Conservation (phyloP, 2,888 invertebrate species). For the Palloptera scutellata region DNA sequence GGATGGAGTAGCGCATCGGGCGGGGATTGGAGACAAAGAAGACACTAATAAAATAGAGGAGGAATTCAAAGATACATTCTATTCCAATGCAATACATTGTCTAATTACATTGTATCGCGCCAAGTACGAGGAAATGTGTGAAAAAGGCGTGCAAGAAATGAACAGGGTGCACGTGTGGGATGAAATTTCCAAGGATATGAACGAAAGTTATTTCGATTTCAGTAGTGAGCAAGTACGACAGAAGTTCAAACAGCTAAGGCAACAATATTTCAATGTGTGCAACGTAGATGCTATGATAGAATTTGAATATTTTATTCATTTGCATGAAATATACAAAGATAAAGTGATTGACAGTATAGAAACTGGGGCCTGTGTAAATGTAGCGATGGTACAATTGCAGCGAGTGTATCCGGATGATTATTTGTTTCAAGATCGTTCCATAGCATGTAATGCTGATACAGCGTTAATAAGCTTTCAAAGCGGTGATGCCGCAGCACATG, state of each 20-base stretch:
- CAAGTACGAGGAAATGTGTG: constrained; percentile 33
- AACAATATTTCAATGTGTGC: constrained; percentile 37
- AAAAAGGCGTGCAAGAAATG: constrained; percentile 11
- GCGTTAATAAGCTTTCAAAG: neutral
- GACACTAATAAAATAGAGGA: neutral
- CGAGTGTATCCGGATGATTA: too few species aligned
- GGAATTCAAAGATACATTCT: constrained; percentile 38
- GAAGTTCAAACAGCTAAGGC: constrained; percentile 35
- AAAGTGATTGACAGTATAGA: constrained; percentile 21
- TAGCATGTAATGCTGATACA: constrained; percentile 3
- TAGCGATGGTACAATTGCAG: neutral
- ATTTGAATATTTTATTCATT: constrained; percentile 41
- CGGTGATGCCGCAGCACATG: too few species aligned
- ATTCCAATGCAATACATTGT: constrained; percentile 44
- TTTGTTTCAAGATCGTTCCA: too few species aligned
- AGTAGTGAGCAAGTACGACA: constrained; percentile 35
- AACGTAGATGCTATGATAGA: constrained; percentile 35
- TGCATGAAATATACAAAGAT: constrained; percentile 42
- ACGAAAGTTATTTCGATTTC: constrained; percentile 42
- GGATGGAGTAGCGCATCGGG: neutral
- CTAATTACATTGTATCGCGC: constrained; percentile 40
- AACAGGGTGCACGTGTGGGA: constrained; percentile 33
- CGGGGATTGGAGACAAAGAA: neutral
- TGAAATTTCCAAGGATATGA: constrained; percentile 41
- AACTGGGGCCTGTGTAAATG: constrained; percentile 5